A percentile compares a stretch with the other conserved stretches of the same genome.
These are phyloP conservation scores for Antrozous pallidus DNA, from an alignment of 2,797 vertebrate genomes.

Conservation along the genomic window DNA sequence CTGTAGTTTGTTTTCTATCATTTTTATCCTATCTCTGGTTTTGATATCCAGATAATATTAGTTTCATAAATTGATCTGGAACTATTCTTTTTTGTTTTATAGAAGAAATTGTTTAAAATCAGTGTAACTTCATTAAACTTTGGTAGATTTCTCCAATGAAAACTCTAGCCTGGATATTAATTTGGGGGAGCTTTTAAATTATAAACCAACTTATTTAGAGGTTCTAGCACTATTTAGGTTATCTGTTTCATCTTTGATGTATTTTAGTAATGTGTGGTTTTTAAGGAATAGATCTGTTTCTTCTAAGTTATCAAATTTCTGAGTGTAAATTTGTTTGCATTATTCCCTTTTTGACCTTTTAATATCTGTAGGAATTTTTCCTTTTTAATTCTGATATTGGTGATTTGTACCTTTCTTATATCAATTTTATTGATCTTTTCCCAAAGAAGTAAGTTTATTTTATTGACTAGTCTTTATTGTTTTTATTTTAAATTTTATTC, in stretches of 20 bases:
- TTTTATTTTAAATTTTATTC: constrained; percentile 2
- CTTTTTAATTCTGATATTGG: neutral
- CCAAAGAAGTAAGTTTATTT: constrained; percentile 10
- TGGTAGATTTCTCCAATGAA: constrained; percentile 5
- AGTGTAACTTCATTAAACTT: neutral
- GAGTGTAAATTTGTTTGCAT: neutral
- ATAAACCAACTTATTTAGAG: constrained; percentile 21
- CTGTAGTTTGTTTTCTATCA: neutral
- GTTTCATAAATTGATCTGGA: neutral
- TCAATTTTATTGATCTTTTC: constrained; percentile 3
- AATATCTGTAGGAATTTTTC: neutral
- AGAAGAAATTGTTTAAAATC: constrained; percentile 16
- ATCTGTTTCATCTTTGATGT: constrained; percentile 10
- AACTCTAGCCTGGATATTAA: neutral
- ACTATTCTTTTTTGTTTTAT: neutral
- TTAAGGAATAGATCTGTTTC: constrained; percentile 2
- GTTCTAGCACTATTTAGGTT: neutral
- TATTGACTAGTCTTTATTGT: neutral
- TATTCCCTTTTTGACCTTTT: neutral
- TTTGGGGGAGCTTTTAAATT: constrained; percentile 4
- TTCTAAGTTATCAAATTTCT: neutral
- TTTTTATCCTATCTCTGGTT: neutral
- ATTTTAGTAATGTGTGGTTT: neutral
- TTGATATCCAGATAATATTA: neutral
- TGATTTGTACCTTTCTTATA: neutral